Base-by-base conservation (phyloP, 2,113 vertebrate genomes). In the Arothron firmamentum region DNA sequence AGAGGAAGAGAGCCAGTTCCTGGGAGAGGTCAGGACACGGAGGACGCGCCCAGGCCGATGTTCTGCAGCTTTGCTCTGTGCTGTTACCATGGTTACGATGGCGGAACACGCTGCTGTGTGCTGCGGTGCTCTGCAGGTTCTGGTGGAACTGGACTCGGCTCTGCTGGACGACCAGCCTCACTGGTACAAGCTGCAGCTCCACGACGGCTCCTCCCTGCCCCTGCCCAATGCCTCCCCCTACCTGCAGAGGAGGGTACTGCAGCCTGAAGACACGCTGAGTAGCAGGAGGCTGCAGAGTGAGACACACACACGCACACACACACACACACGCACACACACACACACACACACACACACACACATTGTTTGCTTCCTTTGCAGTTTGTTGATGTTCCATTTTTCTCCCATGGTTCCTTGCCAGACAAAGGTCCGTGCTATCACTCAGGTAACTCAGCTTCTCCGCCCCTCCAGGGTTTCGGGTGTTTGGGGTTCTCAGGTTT, bases 1-100 rank as follows among this genome's bases (percentile, higher is more conserved):
- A 59, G 97, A 98, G 72, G 96, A 98, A 89, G 97, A 97, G 88
- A 98, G 94, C 86, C 94, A 96, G 90, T 98, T 98, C 88, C 91
- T 99, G 80, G 97, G 97, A 87, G 96, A 98, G 94, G 97, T 98
- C 19, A 56, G 80, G 48, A 58, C 0, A 41, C 4, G 1, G 15
- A 46, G 6, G 13, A 12, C 15, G 8, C 52, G 25, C 16, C 15
- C 1, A n/a, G 52, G 34, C 21, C 2, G 21, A 2, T 23, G 21
- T 23, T 23, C 3, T 23, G 2, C 3, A 3, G 21, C 21, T 23
- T 23, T 23, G 21, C 21, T 23, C 21, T 23, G 21, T 23, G 25
- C 25, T 7, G 25, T 28, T 28, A n/a, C 45, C 45, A n/a, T n/a
- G 47, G 47, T 19, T 19, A 19, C 47, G 25, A 7, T 28, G n/a